These are phyloP conservation scores for Hormaphis cornu DNA, from an alignment of 1,140 invertebrate species.

Conservation along the genomic window DNA sequence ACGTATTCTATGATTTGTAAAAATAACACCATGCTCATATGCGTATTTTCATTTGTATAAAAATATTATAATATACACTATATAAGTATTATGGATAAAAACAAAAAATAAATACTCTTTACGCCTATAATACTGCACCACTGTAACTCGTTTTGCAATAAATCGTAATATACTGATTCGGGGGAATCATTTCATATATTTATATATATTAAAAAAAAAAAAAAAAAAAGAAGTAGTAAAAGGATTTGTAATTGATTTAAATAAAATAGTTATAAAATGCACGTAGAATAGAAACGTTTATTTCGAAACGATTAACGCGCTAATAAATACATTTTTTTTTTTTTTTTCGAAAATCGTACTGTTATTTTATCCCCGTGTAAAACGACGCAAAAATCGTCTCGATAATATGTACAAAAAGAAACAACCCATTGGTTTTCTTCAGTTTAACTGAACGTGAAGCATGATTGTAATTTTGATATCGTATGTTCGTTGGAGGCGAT, in stretches of 20 bases:
- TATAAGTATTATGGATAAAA: no score
- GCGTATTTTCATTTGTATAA: no score
- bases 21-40: no score
- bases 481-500: constrained; percentile 2
- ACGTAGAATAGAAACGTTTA: constrained; percentile 31
- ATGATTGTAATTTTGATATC: constrained; percentile 32
- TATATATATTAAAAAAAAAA: no score
- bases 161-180: no score
- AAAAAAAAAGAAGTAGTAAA: not conserved
- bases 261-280: not conserved
- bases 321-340: constrained; percentile 30
- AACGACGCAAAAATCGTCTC: constrained; percentile 21
- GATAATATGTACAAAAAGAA: constrained; percentile 31
- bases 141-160: no score
- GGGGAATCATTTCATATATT: no score
- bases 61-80: no score
- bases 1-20: no score
- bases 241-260: not conserved
- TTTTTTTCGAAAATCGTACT: constrained; percentile 24
- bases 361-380: constrained; percentile 33
- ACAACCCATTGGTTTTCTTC: constrained; percentile 20
- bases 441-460: constrained; percentile 32
- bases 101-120: no score
- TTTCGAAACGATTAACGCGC: constrained; percentile 30
- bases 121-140: no score